Evolutionary conservation across 1,140 invertebrate species (phyloP), one percentile per base, ranked within the genome.

Genomic region (Danaus plexippus): DNA sequence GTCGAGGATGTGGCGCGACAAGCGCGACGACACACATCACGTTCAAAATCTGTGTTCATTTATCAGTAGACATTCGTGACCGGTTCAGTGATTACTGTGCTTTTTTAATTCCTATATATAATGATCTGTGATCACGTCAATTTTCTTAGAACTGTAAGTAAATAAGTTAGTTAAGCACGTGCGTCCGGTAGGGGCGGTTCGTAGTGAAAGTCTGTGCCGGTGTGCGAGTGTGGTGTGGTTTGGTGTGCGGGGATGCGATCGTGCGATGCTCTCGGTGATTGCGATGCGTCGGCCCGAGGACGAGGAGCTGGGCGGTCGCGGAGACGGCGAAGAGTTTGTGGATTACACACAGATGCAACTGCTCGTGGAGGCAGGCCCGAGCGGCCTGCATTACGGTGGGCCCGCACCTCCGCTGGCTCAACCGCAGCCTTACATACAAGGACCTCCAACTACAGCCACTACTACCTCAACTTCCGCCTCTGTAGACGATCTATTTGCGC

Each of bases 261-360:
- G 83, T 79, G 83, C 83, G 72, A 86, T 86, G 83, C 81, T 84
- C 80, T 83, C 80, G 72, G 80, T 82, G 80, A 75, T 84, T 71
- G 80, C 83, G 67, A 86, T 86, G 83, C 80, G 83, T 68, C 83
- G 80, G 77, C 79, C 80, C 76, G 83, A 86, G 79, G 83, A 86
- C 73, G 83, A 86, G 75, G 78, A 81, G 78, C 65, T 79, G 69
- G 76, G 75, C 70, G 80, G 73, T 52, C 77, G 80, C 70, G 75
- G 69, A 66, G 80, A 83, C 61, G 77, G 75, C 63, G 89, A 90
- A 79, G 89, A 90, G 79, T 90, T 89, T 75, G 89, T 90, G 75
- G 89, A 90, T 81, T 90, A 90, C 65, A 87, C 89, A 43, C 89
- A 90, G 71, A 89, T 90, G 83, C 89, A 90, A 71, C 83, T 89